These are phyloP conservation scores for Apodemus speciosus DNA, from an alignment of 2,113 vertebrate species.

Conservation along the genomic window DNA sequence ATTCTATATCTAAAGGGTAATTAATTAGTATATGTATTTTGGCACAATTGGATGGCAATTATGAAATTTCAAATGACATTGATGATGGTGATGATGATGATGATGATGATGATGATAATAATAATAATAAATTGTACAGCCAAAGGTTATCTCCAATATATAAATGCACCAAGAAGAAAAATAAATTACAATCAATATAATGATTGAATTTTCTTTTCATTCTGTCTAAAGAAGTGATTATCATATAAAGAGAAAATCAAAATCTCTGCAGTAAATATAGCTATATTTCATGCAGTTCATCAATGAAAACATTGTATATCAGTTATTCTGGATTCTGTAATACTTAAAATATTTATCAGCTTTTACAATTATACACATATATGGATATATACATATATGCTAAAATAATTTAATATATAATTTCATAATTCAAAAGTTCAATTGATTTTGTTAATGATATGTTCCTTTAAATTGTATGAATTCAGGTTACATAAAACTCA, in stretches of 20 bases:
- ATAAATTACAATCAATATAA: slow-evolving; percentile 8
- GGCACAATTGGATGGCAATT: not conserved
- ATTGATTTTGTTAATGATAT: slow-evolving; percentile 17
- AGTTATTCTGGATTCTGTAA: not conserved
- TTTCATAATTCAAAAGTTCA: not conserved
- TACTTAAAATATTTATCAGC: not conserved
- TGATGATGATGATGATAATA: too few relatives aligned
- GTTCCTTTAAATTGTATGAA: not conserved
- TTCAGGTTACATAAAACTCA: not conserved
- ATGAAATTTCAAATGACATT: slow-evolving; percentile 2
- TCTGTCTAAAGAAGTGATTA: not conserved
- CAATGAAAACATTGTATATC: not conserved
- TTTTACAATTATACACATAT: slow-evolving; percentile 15
- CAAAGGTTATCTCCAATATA: not conserved
- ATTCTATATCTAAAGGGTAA: slow-evolving; percentile 21
- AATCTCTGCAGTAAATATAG: not conserved
- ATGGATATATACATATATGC: not conserved
- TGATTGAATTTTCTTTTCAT: not conserved
- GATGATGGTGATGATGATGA: not conserved
- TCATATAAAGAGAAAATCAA: not conserved
- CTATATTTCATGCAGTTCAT: not conserved
- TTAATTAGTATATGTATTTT: not conserved
- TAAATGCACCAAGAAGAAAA: not conserved
- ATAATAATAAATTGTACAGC: not conserved
- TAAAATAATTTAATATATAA: slow-evolving; percentile 24